Percentiles rank a stretch among this genome's conserved stretches.
Evolutionary conservation across 2,797 vertebrate genomes (phyloP).

Genomic region (Cottoperca gobio): DNA sequence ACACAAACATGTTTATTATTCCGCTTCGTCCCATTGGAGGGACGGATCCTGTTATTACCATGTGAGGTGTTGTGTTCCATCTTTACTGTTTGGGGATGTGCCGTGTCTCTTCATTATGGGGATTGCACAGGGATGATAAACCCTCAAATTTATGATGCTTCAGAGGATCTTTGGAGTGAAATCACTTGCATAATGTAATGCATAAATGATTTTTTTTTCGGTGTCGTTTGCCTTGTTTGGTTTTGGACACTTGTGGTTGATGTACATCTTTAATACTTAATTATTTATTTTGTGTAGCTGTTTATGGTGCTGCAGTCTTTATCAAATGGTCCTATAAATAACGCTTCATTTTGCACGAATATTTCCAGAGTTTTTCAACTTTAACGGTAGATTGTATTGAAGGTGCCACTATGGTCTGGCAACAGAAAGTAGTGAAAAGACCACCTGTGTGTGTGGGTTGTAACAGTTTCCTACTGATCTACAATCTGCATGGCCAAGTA

Average conservation of each 20-base stretch:
- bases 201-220: background rate
- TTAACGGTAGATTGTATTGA: slow-evolving; percentile 6
- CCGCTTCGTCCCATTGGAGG: slow-evolving; percentile 50
- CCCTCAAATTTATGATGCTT: slow-evolving; percentile 42
- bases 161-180: slow-evolving; percentile 28
- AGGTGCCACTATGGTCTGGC: slow-evolving; percentile 31
- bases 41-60: slow-evolving; percentile 46
- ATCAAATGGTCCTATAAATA: slow-evolving; percentile 17
- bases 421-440: background rate
- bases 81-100: slow-evolving; percentile 28
- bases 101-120: slow-evolving; percentile 34
- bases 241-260: slow-evolving; percentile 8
- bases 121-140: slow-evolving; percentile 23
- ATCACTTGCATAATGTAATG: slow-evolving; percentile 11
- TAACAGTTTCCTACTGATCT: slow-evolving; percentile 32
- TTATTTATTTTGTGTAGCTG: slow-evolving; percentile 1
- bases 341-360: background rate
- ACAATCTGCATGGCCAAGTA: slow-evolving; percentile 13
- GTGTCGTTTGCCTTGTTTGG: background rate
- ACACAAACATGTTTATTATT: slow-evolving; percentile 76
- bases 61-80: slow-evolving; percentile 43
- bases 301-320: background rate
- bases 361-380: background rate
- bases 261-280: background rate
- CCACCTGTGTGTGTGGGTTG: slow-evolving; percentile 35